These are phyloP conservation scores for Bhutanitis thaidina DNA, from an alignment of 2,888 invertebrate genomes.

Conservation along the genomic window DNA sequence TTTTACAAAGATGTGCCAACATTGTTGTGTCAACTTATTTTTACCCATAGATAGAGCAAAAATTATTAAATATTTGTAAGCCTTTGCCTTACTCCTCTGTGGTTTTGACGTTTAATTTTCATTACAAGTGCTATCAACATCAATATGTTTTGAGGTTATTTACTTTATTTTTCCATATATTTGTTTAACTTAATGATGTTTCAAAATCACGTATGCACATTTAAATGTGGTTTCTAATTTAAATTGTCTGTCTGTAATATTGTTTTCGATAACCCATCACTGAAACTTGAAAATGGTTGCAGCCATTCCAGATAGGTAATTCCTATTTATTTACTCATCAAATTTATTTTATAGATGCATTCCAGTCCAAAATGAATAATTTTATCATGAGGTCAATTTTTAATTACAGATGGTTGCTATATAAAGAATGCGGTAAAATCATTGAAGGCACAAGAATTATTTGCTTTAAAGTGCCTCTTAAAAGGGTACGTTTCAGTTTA, in stretches of 20 bases:
- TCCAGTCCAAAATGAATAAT: neutral
- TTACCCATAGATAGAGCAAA: no score
- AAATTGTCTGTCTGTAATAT: neutral
- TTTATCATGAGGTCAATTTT: neutral
- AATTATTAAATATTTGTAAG: no score
- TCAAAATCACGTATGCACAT: neutral
- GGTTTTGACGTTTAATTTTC: no score
- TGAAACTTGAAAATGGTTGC: slow-evolving; percentile 23
- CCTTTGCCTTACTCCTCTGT: no score
- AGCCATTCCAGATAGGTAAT: slow-evolving; percentile 26
- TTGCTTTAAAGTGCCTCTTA: slow-evolving; percentile 86
- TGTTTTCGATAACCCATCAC: neutral
- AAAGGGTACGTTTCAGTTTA: slow-evolving; percentile 49
- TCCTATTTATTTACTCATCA: neutral
- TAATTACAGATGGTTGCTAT: slow-evolving; percentile 81
- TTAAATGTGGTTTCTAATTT: neutral
- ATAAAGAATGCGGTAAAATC: slow-evolving; percentile 80
- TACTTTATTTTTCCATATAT: neutral
- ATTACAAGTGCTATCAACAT: no score
- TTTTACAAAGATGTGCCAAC: no score
- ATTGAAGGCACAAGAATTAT: slow-evolving; percentile 85
- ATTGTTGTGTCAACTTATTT: no score
- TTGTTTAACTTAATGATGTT: neutral
- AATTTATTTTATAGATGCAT: no score
- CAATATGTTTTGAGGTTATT: slow-evolving; percentile 10